Base-by-base conservation (phyloP, 2,113 vertebrate genomes). In the Hyperopisus bebe region DNA sequence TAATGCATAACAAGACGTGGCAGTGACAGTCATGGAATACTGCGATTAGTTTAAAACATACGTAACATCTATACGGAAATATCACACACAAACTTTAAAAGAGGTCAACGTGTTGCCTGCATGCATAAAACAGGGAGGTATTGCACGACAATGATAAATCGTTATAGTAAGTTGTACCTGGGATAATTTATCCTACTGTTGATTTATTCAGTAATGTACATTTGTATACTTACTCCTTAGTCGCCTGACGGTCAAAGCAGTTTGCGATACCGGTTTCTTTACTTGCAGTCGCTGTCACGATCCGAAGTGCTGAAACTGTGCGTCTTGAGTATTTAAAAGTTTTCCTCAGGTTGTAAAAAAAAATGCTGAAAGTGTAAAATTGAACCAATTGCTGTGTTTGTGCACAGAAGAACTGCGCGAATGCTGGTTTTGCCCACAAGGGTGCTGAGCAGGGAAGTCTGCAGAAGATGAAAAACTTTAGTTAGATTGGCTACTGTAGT, bases 271-370 rank as follows among this genome's bases (percentile, higher is more conserved):
- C 91, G 91, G 91, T 92, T 88, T 27, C 15, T 89, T 50, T 19
- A 31, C 8, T 13, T 24, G 31, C 24, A 27, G 90, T 87, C 86
- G 86, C 89, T 89, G 84, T 91, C 90, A 91, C 89, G 87, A 19
- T 24, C 42, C 46, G 84, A 83, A 87, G 89, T 91, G 91, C 91
- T 91, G 92, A 91, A 92, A 89, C 90, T 83, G 87, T 44, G 24
- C 42, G 39, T 84, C 77, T 90, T 83, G 58, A 88, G 19, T 19
- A 24, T 46, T 46, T 88, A 10, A 70, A 48, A 17, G n/a, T 70
- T 35, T 44, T 21, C 8, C 17, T n/a, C 1, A 42, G 46, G 1
- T 58, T 88, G 11, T 88, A n/a, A n/a, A n/a, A 58, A 35, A 47
- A 88, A 39, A 70, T 8, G 7, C 24, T n/a, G 39, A 84, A 84